Evolutionary conservation across 2,113 vertebrate species (phyloP).

Genomic region (Lycocorax pyrrhopterus): DNA sequence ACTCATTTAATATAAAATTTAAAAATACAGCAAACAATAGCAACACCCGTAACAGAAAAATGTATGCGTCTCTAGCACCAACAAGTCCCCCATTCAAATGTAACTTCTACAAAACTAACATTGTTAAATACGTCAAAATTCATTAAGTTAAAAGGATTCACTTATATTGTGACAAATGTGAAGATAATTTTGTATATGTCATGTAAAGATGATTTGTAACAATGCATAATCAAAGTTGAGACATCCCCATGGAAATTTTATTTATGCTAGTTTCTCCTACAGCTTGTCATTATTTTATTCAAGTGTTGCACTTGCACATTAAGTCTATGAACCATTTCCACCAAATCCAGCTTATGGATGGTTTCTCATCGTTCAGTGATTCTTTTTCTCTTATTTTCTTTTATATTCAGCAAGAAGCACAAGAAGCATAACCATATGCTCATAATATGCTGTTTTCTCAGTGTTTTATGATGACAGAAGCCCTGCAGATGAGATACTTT

Average conservation of each 20-base stretch:
- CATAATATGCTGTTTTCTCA: background rate
- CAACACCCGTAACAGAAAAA: background rate
- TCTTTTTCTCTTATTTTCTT: background rate
- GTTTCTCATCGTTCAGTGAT: background rate
- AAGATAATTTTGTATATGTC: background rate
- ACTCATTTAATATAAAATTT: background rate
- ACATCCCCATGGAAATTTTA: background rate
- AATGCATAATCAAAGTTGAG: background rate
- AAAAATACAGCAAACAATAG: background rate
- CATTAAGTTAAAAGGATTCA: background rate
- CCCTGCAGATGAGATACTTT: background rate
- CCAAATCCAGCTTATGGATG: background rate
- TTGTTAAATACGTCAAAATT: background rate
- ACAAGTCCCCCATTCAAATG: background rate
- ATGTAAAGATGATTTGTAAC: background rate
- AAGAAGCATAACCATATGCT: background rate
- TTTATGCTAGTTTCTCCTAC: background rate
- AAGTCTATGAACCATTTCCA: background rate
- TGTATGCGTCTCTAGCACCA: background rate
- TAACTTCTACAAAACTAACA: background rate
- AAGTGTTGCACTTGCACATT: background rate
- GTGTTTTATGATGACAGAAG: background rate
- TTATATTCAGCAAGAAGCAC: background rate
- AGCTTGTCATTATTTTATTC: background rate
- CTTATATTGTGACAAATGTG: background rate